A percentile compares a stretch with the other conserved stretches of the same genome.
phyloP scores from a whole-genome alignment of 2,888 invertebrate genomes.

The Lacanobia oleracea region DNA sequence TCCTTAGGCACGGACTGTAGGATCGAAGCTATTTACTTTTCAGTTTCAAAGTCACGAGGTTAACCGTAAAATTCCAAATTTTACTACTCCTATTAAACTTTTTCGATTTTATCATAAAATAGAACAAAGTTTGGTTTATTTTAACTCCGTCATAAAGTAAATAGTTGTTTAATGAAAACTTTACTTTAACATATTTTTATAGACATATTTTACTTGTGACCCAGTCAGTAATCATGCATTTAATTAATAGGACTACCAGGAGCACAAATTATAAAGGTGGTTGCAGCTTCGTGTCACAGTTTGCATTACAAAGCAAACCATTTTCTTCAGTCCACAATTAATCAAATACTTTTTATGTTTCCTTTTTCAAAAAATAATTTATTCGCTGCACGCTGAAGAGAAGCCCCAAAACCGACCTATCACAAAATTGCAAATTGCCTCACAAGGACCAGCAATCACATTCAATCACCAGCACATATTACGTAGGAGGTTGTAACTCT shows the following conservation, averaged over 20 bases:
- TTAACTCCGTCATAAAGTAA: slow-evolving; percentile 33
- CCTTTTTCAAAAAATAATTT: too few species aligned
- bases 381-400: neutral
- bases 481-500: slow-evolving; percentile 45
- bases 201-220: too few species aligned
- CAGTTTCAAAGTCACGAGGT: slow-evolving; percentile 41
- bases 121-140: slow-evolving; percentile 24
- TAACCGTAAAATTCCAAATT: slow-evolving; percentile 43
- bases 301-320: neutral
- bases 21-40: slow-evolving; percentile 27
- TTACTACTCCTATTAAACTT: slow-evolving; percentile 42
- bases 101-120: slow-evolving; percentile 45
- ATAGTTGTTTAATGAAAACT: slow-evolving; percentile 15
- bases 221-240: neutral
- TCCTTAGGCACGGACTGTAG: slow-evolving; percentile 27
- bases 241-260: neutral
- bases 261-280: neutral
- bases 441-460: slow-evolving; percentile 28
- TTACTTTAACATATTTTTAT: too few species aligned
- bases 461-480: slow-evolving; percentile 48
- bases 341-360: neutral
- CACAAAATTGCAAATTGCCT: slow-evolving; percentile 16
- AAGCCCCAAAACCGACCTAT: neutral
- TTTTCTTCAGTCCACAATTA: neutral
- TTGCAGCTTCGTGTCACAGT: neutral